Evolutionary conservation across 2,888 invertebrate genomes (phyloP), one percentile per base, ranked within the genome.

Genomic region (Scelioninae gen. 1): DNA sequence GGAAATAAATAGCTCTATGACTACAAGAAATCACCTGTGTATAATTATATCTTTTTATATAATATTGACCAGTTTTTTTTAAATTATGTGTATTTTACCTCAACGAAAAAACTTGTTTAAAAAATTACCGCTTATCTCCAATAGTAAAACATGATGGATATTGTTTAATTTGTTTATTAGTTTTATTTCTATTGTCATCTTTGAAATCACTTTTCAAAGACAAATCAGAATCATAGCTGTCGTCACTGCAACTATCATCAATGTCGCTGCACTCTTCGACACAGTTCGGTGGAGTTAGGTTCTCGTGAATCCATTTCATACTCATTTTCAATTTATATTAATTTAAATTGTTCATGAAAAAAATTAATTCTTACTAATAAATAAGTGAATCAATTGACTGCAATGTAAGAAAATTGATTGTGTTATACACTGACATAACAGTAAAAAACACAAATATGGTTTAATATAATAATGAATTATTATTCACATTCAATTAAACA

Each of bases 211-310:
- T 82, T 16, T 43, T 75, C 43, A 85, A 49, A 9, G 86, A 87
- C 55, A 88, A 66, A 84, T 90, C 90, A 4, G 89, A 87, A 69
- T 90, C 91, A 65, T 89, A 90, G 76, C 90, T 90, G 38, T 90
- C 90, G 32, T 89, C 88, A 74, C 88, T 89, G 79, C 90, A 89
- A 77, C 90, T 91, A 84, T 90, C 89, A 56, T 91, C 91, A 72
- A 91, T 90, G 78, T 91, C 91, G 78, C 91, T 91, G 75, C 88
- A 88, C 60, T 91, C 91, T 69, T 91, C 91, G 74, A 90, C 90
- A 79, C 88, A 88, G 23, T 88, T 90, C 11, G 91, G 91, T n/a
- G 90, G 88, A 31, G 88, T 88, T 43, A 88, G 85, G 32, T 88
- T 91, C 63, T 90, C 90, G 77, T 91, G 88, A 51, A 91, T 91